Conservation (phyloP, 1,140 invertebrate species). For the Phymastichus coffea region DNA sequence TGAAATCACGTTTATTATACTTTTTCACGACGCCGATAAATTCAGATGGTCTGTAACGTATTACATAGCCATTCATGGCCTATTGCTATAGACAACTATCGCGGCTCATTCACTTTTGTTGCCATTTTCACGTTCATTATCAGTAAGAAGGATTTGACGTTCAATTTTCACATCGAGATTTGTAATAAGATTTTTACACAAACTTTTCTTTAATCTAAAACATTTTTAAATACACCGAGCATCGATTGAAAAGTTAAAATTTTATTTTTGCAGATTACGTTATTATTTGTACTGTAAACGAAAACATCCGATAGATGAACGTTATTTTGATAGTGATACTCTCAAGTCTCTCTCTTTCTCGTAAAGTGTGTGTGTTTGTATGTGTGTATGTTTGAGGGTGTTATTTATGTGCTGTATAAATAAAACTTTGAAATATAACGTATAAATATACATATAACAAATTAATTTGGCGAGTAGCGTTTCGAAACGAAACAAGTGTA, state of each 20-base stretch:
- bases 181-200: constrained; percentile 19
- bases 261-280: too few species aligned
- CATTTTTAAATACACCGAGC: constrained; percentile 1
- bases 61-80: constrained; percentile 8
- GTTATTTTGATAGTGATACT: too few species aligned
- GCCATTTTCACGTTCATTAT: constrained; percentile 19
- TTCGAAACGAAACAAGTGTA: constrained; percentile 8
- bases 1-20: not conserved
- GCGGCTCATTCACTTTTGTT: constrained; percentile 11
- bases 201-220: constrained; percentile 18
- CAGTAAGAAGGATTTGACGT: constrained; percentile 20
- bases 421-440: constrained; percentile 8
- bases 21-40: not conserved
- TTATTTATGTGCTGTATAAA: too few species aligned
- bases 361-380: not conserved
- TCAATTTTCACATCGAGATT: constrained; percentile 26
- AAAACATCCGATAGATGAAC: too few species aligned
- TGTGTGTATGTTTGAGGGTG: too few species aligned
- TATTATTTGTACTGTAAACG: too few species aligned
- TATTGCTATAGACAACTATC: constrained; percentile 25
- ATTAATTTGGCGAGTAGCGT: constrained; percentile 21
- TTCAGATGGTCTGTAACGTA: constrained; percentile 15
- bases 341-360: constrained; percentile 21
- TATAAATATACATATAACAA: not conserved
- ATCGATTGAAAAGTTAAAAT: too few species aligned